phyloP scores from a whole-genome alignment of 2,113 vertebrate species.

The Phylloscopus trochiloides region DNA sequence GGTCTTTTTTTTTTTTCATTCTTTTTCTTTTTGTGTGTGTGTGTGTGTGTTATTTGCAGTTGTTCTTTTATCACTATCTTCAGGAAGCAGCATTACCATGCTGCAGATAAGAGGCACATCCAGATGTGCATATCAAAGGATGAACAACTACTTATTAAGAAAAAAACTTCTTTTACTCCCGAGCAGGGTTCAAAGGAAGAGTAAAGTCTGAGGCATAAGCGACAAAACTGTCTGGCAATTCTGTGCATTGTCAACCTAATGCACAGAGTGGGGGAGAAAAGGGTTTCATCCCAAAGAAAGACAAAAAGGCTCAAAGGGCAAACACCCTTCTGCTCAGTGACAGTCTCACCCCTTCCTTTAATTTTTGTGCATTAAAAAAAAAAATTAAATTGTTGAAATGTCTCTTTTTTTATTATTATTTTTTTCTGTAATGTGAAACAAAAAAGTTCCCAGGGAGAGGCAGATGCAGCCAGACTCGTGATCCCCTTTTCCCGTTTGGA shows the following conservation, averaged over 20 bases:
- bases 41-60: constrained; percentile 70
- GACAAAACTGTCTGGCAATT: constrained; percentile 80
- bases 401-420: no score
- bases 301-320: not conserved
- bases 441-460: not conserved
- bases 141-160: constrained; percentile 81
- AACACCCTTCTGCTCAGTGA: not conserved
- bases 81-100: constrained; percentile 78
- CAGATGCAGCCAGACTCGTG: not conserved
- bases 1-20: not conserved
- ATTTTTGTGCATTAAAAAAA: not conserved
- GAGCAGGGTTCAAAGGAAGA: constrained; percentile 76
- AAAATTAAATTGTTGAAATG: not conserved
- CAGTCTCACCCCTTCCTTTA: not conserved
- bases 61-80: constrained; percentile 79
- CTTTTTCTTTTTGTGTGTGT: not conserved
- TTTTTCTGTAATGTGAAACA: accelerated
- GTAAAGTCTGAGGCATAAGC: constrained; percentile 72
- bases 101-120: constrained; percentile 73
- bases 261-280: constrained; percentile 26
- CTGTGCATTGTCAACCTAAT: constrained; percentile 74
- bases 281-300: not conserved
- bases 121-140: constrained; percentile 83
- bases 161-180: constrained; percentile 69
- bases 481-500: not conserved